Base-by-base conservation (phyloP, 2,797 vertebrate genomes). In the Clarias pachynema region DNA sequence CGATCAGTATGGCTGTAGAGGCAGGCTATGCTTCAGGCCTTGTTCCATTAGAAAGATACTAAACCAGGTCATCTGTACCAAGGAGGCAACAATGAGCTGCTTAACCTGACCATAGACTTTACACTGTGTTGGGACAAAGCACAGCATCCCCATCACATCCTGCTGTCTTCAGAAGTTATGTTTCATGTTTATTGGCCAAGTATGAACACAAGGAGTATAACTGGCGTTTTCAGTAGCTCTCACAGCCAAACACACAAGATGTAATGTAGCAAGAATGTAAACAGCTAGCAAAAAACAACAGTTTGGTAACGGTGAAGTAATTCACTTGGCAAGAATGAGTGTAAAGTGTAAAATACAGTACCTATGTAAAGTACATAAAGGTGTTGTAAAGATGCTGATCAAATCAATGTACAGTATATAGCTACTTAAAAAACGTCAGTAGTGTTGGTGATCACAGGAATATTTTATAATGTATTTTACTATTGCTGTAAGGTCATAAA, bases 41-140 rank as follows among this genome's bases (percentile, higher is more conserved):
- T 63, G 77, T 79, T 79, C 77, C 57, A 26, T 79, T 62, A 63
- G 29, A 59, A 59, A 60, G 37, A 79, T 63, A 18, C 60, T 8
- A 63, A 79, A 63, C 24, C 59, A 63, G 59, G 37, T 79, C 59
- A 79, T 79, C 22, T 62, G 12, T 59, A 79, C 44, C 59, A 44
- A 79, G 77, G 0, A 44, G 34, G 22, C 31, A 40, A n/a, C 14
- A 18, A 5, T 44, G 15, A 44, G 34, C 34, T 26, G 37, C 26
- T 37, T 60, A 60, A 78, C 22, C 59, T 57, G 26, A 77, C 56
- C 29, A 14, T 31, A 78, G 31, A 15, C 22, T 9, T 37, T 26
- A 60, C 22, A n/a, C 20, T 8, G 59, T 62, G 14, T 18, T n/a
- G 57, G 59, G 22, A n/a, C 22, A 26, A 62, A 44, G n/a, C 22